Evolutionary conservation across 2,888 invertebrate species (phyloP).

Genomic region (Andrena praecox): DNA sequence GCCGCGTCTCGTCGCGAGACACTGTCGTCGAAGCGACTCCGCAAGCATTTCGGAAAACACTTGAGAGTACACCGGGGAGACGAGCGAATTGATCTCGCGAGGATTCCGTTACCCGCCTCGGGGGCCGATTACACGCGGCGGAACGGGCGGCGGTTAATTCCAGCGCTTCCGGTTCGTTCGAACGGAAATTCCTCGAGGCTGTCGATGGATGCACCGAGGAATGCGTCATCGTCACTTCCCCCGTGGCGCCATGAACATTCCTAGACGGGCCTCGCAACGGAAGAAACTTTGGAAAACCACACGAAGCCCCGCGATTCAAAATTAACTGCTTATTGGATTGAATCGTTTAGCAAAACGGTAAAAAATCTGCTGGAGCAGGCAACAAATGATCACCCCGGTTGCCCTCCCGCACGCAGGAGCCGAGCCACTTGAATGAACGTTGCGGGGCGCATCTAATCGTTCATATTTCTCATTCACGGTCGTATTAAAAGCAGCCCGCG

Average conservation of each 20-base stretch:
- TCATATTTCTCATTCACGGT: constrained; percentile 10
- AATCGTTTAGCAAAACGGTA: background rate
- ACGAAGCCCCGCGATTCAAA: background rate
- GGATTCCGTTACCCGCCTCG: no score
- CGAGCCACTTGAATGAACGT: background rate
- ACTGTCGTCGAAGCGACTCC: background rate
- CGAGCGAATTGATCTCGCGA: background rate
- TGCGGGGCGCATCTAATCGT: constrained; percentile 33
- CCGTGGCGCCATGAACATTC: no score
- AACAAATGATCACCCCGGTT: background rate
- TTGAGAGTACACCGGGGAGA: background rate
- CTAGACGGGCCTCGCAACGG: no score
- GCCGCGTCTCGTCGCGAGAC: constrained; percentile 11
- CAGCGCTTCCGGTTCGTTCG: no score
- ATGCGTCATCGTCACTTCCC: no score
- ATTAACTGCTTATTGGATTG: background rate
- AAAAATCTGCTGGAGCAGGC: background rate
- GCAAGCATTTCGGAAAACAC: background rate
- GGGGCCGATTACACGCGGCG: no score
- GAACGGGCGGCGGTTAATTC: no score
- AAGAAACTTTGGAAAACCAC: background rate
- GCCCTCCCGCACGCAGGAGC: background rate
- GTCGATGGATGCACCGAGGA: no score
- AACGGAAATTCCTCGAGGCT: no score
- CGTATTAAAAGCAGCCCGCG: constrained; percentile 27